These are phyloP conservation scores for Amblyopsis hoosieri DNA, from an alignment of 2,797 vertebrate species.

Conservation along the genomic window DNA sequence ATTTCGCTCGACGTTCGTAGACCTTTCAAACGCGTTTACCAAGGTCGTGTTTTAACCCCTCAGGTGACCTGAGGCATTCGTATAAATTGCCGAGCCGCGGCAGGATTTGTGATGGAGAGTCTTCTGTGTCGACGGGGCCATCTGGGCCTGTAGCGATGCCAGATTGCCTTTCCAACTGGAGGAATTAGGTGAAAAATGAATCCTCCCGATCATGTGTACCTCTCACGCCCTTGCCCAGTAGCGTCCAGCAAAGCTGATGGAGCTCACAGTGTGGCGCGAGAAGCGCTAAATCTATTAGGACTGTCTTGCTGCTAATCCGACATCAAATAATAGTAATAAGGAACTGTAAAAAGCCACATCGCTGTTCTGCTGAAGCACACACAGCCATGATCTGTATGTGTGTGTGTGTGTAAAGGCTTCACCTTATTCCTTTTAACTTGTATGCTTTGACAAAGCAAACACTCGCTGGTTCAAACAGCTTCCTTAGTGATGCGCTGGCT, in stretches of 20 bases:
- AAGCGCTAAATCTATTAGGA: constrained; percentile 24
- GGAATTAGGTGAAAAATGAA: constrained; percentile 69
- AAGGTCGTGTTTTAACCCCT: constrained; percentile 31
- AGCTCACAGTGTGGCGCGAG: constrained; percentile 18
- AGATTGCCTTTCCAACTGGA: constrained; percentile 52
- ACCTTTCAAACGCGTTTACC: background rate
- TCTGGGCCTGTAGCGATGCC: constrained; percentile 63
- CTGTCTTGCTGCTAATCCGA: constrained; percentile 3
- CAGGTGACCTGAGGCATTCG: background rate
- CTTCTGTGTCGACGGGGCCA: constrained; percentile 53
- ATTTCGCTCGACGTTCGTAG: no score
- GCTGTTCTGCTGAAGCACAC: no score
- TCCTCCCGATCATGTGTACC: constrained; percentile 54
- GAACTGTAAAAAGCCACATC: no score
- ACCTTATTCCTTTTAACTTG: no score
- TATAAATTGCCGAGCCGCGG: constrained; percentile 25
- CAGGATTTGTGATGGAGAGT: constrained; percentile 45
- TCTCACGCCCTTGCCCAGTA: constrained; percentile 27
- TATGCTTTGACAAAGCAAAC: no score
- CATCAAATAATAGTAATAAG: no score
- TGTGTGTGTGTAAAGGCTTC: no score
- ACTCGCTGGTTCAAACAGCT: no score
- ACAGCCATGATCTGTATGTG: no score
- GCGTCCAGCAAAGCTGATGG: constrained; percentile 41
- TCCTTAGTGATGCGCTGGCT: no score